A percentile compares a stretch with the other conserved stretches of the same genome.
phyloP scores from a whole-genome alignment of 2,888 invertebrate genomes.

The Amorpha juglandis region DNA sequence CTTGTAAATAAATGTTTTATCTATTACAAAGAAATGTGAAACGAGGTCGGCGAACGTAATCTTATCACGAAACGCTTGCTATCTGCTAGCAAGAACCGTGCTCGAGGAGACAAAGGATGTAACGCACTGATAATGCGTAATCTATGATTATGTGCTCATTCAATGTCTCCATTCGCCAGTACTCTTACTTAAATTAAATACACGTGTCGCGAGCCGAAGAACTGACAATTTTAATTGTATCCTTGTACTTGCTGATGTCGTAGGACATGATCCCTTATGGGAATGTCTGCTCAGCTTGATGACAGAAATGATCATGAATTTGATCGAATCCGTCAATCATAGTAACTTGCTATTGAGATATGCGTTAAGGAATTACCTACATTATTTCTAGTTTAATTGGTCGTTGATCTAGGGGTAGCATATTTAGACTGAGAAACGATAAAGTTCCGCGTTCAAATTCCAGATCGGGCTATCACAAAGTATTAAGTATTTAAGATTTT shows the following conservation, averaged over 20 bases:
- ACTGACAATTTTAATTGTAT: background rate
- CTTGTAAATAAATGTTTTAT: constrained; percentile 9
- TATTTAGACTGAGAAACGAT: too few relatives aligned
- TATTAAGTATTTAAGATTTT: too few relatives aligned
- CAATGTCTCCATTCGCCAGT: background rate
- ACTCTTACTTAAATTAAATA: background rate
- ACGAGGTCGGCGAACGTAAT: constrained; percentile 17
- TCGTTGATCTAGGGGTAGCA: too few relatives aligned
- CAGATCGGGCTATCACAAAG: too few relatives aligned
- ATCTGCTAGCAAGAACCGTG: constrained; percentile 5
- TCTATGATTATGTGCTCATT: constrained; percentile 21
- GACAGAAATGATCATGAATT: background rate
- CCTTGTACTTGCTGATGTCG: background rate
- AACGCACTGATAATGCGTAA: constrained; percentile 18
- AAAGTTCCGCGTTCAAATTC: too few relatives aligned
- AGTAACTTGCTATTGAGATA: background rate
- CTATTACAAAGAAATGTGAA: constrained; percentile 21
- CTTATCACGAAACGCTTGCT: constrained; percentile 14
- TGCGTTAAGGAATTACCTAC: background rate
- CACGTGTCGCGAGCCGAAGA: background rate
- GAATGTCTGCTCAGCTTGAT: background rate
- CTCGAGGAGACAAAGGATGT: constrained; percentile 19
- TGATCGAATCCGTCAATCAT: background rate
- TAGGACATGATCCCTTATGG: background rate
- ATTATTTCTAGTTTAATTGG: too few relatives aligned